Evolutionary conservation across 1,140 invertebrate species (phyloP).

Genomic region (Stegodyphus dumicola): DNA sequence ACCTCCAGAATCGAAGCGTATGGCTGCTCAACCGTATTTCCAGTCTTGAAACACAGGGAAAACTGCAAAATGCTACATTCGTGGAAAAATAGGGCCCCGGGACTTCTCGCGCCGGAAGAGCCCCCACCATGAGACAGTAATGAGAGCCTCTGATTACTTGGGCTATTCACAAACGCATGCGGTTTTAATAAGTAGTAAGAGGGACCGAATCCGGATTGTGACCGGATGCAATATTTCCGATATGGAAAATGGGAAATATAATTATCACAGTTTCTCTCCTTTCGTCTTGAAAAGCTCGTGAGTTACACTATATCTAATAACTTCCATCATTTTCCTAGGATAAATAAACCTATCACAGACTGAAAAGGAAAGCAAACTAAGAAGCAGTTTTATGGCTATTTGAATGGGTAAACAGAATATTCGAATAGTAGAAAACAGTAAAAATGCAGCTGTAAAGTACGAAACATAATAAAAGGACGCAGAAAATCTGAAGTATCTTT

Average conservation of each 20-base stretch:
- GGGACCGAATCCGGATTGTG: background rate
- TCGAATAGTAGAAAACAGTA: too few species aligned
- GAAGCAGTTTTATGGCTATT: too few species aligned
- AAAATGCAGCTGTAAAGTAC: too few species aligned
- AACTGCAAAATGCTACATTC: constrained; percentile 23
- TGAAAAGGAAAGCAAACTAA: too few species aligned
- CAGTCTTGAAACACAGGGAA: constrained; percentile 20
- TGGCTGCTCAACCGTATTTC: constrained; percentile 50
- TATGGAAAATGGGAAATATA: background rate
- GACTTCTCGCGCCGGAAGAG: background rate
- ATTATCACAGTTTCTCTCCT: background rate
- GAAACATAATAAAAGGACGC: too few species aligned
- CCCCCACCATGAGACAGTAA: background rate
- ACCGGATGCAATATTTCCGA: background rate
- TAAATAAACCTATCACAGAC: too few species aligned
- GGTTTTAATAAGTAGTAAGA: background rate
- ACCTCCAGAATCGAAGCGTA: constrained; percentile 23
- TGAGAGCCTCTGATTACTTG: too few species aligned
- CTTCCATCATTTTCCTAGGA: background rate
- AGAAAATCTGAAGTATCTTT: too few species aligned
- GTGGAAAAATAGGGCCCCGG: constrained; percentile 3
- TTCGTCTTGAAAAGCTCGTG: too few species aligned
- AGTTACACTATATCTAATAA: background rate
- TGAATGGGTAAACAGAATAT: too few species aligned
- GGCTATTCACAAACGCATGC: too few species aligned